A percentile compares a stretch with the other conserved stretches of the same genome.
Conservation (phyloP, 1,140 invertebrate genomes). For the Hormaphis cornu region DNA sequence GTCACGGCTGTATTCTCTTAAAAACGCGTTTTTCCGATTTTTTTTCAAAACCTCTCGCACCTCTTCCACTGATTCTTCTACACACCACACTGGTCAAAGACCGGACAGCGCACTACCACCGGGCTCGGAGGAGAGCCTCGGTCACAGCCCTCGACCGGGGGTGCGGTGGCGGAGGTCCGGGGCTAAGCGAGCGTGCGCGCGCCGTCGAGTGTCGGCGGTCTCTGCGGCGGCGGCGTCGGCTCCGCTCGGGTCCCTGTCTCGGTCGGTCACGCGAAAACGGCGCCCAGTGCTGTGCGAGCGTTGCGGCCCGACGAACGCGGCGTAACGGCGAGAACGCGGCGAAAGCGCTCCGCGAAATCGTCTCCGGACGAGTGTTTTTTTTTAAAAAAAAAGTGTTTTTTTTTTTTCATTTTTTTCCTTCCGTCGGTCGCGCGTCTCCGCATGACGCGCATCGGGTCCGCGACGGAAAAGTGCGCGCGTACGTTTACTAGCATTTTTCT, state of each 20-base stretch:
- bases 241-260: background rate
- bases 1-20: no score
- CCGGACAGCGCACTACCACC: no score
- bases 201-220: background rate
- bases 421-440: no score
- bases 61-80: no score
- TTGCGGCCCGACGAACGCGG: slow-evolving; percentile 3
- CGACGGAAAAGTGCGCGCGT: no score
- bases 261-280: background rate
- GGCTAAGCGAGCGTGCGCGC: background rate
- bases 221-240: background rate
- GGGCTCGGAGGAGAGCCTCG: no score
- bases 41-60: no score
- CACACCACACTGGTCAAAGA: no score
- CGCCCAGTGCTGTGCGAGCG: slow-evolving; percentile 19
- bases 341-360: background rate
- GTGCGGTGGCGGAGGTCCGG: background rate
- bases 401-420: background rate
- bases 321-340: background rate
- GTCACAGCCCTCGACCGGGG: no score
- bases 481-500: no score
- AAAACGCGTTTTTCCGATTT: no score
- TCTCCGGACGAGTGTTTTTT: background rate
- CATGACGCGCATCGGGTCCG: no score
- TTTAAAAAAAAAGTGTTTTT: background rate